Conservation (phyloP, 2,888 invertebrate genomes). For the Drosophila parthenogenetica region DNA sequence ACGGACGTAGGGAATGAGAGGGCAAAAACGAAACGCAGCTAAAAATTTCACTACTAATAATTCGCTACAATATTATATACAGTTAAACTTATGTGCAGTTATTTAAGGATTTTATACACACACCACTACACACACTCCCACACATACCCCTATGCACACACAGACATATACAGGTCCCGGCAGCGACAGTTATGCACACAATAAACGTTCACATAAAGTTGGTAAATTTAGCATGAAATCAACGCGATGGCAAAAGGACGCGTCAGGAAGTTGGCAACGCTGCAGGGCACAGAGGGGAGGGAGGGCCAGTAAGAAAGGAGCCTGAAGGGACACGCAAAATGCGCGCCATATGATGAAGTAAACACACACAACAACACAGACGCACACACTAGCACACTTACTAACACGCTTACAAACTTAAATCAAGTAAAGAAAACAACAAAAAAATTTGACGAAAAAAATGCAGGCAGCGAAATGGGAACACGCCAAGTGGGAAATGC, state of each 20-base stretch:
- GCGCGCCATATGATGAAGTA: conserved; percentile 77
- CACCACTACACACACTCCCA: conserved; percentile 26
- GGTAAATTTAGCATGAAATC: conserved; percentile 72
- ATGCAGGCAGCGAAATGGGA: conserved; percentile 72
- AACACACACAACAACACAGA: conserved; percentile 51
- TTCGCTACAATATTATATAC: conserved; percentile 61
- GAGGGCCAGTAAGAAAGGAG: neutral
- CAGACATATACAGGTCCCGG: conserved; percentile 24
- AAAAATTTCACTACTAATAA: conserved; percentile 55
- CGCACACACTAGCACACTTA: conserved; percentile 20
- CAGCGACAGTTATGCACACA: conserved; percentile 75
- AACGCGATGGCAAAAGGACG: conserved; percentile 57
- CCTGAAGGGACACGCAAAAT: conserved; percentile 67
- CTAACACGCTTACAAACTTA: conserved; percentile 30
- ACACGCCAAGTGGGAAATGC: conserved; percentile 77
- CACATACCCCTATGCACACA: conserved; percentile 12
- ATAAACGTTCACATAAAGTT: conserved; percentile 70
- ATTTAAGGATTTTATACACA: conserved; percentile 40
- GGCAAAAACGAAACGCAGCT: conserved; percentile 12
- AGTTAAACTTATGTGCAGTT: conserved; percentile 45
- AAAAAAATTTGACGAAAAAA: conserved; percentile 38
- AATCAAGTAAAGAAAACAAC: conserved; percentile 37
- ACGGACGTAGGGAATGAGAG: neutral
- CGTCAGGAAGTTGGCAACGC: conserved; percentile 60
- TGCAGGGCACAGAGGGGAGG: neutral